Evolutionary conservation across 2,888 invertebrate species (phyloP), one percentile per base, ranked within the genome.

Genomic region (Cremastobaeus sp.): DNA sequence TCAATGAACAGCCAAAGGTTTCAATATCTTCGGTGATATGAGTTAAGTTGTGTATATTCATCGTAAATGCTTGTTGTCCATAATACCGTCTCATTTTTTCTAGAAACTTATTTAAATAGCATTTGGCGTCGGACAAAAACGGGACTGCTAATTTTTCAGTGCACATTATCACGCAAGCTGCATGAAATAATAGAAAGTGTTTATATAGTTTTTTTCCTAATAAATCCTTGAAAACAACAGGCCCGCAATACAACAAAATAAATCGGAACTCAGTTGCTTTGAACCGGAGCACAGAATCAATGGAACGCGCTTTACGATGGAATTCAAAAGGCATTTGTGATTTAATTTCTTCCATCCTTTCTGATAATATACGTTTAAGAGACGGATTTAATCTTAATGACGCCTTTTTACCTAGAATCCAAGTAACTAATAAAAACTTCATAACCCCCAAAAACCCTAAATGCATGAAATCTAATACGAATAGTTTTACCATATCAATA

Each of bases 191-290:
- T 45, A 72, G 25, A 43, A 65, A 72, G 52, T 65, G 54, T 25
- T 54, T 54, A 28, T 65, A 65, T 14, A 12, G 1, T 12, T 55
- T 11, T 32, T 28, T 39, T n/a, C 8, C 83, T 85, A 62, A 85
- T 83, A 1, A 82, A 77, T 68, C 84, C 84, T 18, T 80, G 78
- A 57, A 45, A 11, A 50, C 48, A 1, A 48, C 1, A 9, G 48
- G 47, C 5, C 37, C 48, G 37, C 47, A 47, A 14, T 48, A 60
- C 8, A 60, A 25, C 3, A 57, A 2, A 43, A 57, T 21, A 37
- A 55, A 55, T 8, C 55, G 20, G 8, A 66, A 55, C 11, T 66
- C 65, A 1, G 55, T 55, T 5, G 52, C 59, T 37, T 68, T 68
- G 18, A 37, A 48, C 9, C 8, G 3, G 1, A 8, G 0, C 1